Base-by-base conservation (phyloP, 1,140 invertebrate species). In the Micrasema longulum region DNA sequence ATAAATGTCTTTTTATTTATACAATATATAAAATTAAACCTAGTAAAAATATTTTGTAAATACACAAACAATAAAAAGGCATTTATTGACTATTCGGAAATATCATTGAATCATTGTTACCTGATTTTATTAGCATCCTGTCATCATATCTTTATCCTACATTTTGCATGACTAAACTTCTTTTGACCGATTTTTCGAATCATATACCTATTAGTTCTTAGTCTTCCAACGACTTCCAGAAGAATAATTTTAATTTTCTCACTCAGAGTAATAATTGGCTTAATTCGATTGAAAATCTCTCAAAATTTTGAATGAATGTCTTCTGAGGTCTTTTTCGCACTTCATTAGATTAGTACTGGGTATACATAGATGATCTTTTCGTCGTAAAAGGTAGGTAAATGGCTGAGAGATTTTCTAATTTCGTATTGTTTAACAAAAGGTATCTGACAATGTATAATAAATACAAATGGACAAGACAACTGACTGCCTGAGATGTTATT, bases 301-400 rank as follows among this genome's bases (percentile, higher is more conserved):
- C n/a, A 36, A 36, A 60, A 60, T 22, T 43, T 12, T 1, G 9
- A 41, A 60, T 41, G 41, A 43, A 60, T 31, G 26, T 31, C 52
- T 69, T 69, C 67, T 69, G 67, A 43, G 38, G 38, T 38, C 55
- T 18, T 14, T 36, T 41, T n/a, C 55, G 20, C 18, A 11, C 20
- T 22, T 60, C 22, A 60, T 26, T 69, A 62, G 43, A 41, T 48
- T 35, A 36, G 50, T 60, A 16, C 36, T 62, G 67, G 67, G 67
- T 62, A 69, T 62, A 22, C 41, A 60, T 69, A 69, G 67, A 60
- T 23, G 52, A 68, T 47, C 38, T 41, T 60, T 5, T 12, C 67
- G 60, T 35, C 52, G 55, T 69, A 14, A 60, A 69, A 69, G 67
- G 67, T 69, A 69, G 67, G 67, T 69, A 60, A n/a, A 60, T 23